A percentile compares a stretch with the other conserved stretches of the same genome.
These are phyloP conservation scores for Hoplodrina blanda DNA, from an alignment of 2,888 invertebrate species.

Conservation along the genomic window DNA sequence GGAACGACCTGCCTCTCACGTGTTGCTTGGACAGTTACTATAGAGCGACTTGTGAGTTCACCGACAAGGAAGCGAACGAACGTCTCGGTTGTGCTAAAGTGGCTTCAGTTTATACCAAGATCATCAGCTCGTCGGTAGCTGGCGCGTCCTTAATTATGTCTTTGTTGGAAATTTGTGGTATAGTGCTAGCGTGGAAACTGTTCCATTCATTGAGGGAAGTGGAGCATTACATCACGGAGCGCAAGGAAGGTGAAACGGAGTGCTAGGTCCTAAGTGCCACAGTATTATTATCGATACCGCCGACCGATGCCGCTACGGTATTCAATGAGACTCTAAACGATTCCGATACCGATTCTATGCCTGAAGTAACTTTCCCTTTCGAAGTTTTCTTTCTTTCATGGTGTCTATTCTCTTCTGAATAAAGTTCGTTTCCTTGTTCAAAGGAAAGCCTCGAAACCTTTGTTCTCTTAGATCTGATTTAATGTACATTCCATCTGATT, in stretches of 20 bases:
- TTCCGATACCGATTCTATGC: constrained; percentile 58
- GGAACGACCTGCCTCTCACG: constrained; percentile 85
- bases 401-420: constrained; percentile 56
- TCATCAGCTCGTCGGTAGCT: constrained; percentile 86
- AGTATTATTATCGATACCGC: constrained; percentile 67
- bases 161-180: constrained; percentile 81
- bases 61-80: constrained; percentile 88
- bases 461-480: constrained; percentile 64
- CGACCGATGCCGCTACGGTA: constrained; percentile 61
- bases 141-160: constrained; percentile 84
- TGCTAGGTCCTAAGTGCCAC: constrained; percentile 75
- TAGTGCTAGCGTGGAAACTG: constrained; percentile 83
- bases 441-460: constrained; percentile 78
- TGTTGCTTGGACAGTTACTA: constrained; percentile 87
- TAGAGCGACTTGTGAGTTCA: constrained; percentile 85
- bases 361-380: constrained; percentile 67
- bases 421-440: constrained; percentile 81
- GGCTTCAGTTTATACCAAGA: constrained; percentile 87
- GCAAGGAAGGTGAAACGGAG: constrained; percentile 88
- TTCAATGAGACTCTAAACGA: constrained; percentile 49
- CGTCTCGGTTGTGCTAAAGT: constrained; percentile 88
- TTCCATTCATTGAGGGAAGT: constrained; percentile 85
- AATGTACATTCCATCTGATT: constrained; percentile 68
- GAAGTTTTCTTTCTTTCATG: constrained; percentile 64
- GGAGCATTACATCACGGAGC: constrained; percentile 86